A percentile compares a stretch with the other conserved stretches of the same genome.
These are phyloP conservation scores for Zaprionus inermis DNA, from an alignment of 1,140 invertebrate genomes.

Conservation along the genomic window DNA sequence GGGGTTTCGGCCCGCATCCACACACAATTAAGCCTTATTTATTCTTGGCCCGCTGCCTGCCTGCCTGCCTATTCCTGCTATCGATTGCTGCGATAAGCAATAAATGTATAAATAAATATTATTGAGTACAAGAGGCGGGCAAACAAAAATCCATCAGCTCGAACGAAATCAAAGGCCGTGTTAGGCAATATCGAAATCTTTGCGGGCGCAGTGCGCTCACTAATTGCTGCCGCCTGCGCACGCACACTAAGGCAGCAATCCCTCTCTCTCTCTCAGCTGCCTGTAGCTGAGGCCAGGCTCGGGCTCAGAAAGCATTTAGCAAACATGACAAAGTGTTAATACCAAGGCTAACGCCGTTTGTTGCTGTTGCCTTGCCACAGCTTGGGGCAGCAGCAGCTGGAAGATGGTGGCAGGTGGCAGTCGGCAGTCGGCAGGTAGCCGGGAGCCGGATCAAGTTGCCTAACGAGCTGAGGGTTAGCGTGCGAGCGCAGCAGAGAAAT, in stretches of 20 bases:
- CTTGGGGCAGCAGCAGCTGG: not conserved
- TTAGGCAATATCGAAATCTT: constrained; percentile 69
- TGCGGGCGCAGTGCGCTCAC: constrained; percentile 21
- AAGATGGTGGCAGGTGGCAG: not conserved
- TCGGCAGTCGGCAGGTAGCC: not conserved
- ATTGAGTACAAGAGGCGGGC: constrained; percentile 49
- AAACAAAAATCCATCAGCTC: constrained; percentile 54
- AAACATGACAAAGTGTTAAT: constrained; percentile 76
- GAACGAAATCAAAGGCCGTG: constrained; percentile 65
- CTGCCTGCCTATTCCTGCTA: constrained; percentile 17
- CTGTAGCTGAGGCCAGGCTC: constrained; percentile 15
- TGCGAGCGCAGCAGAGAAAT: constrained; percentile 56
- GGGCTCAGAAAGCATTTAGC: constrained; percentile 64
- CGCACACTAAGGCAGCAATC: constrained; percentile 42
- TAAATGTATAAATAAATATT: constrained; percentile 81
- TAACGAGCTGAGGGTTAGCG: constrained; percentile 57
- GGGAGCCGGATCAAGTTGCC: constrained; percentile 26
- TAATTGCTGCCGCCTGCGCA: constrained; percentile 65
- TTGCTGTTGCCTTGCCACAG: constrained; percentile 6
- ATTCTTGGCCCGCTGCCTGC: constrained; percentile 62
- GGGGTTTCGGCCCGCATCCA: constrained; percentile 68
- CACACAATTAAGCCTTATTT: constrained; percentile 81
- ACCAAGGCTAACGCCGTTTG: constrained; percentile 58
- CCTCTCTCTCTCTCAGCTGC: not conserved
- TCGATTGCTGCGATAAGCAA: constrained; percentile 78